Evolutionary conservation across 2,113 vertebrate species (phyloP).

Genomic region (Platysteira castanea): DNA sequence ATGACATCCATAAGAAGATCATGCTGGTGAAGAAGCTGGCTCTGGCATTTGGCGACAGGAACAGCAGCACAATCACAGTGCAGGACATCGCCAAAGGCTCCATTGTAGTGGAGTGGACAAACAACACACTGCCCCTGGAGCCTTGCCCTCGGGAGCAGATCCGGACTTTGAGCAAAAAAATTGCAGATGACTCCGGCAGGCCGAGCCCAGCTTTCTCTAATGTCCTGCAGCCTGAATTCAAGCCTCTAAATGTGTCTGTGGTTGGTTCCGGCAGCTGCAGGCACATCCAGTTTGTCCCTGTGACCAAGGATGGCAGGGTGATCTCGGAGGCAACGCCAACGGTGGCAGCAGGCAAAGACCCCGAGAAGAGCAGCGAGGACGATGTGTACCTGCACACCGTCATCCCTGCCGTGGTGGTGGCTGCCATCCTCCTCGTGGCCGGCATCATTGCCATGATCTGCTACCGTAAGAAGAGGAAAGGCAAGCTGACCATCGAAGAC

Average conservation of each 20-base stretch:
- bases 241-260: conserved; percentile 80
- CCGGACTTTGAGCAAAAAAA: conserved; percentile 77
- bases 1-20: conserved; percentile 89
- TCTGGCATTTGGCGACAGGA: conserved; percentile 87
- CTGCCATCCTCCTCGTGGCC: conserved; percentile 89
- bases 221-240: conserved; percentile 89
- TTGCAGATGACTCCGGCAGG: conserved; percentile 80
- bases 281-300: conserved; percentile 82
- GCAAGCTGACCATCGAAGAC: conserved; percentile 94
- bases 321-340: conserved; percentile 62
- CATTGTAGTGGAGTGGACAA: conserved; percentile 92
- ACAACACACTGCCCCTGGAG: conserved; percentile 85
- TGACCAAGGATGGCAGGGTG: conserved; percentile 55
- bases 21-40: conserved; percentile 89
- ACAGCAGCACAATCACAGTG: conserved; percentile 89
- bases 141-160: conserved; percentile 90
- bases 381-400: conserved; percentile 94
- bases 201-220: conserved; percentile 78
- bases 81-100: conserved; percentile 87
- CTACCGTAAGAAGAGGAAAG: conserved; percentile 94
- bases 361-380: conserved; percentile 84
- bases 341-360: conserved; percentile 72
- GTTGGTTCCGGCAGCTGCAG: conserved; percentile 85
- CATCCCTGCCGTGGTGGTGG: conserved; percentile 93
- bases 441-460: conserved; percentile 96